Base-by-base conservation (phyloP, 1,140 invertebrate species). In the Capitella teleta region DNA sequence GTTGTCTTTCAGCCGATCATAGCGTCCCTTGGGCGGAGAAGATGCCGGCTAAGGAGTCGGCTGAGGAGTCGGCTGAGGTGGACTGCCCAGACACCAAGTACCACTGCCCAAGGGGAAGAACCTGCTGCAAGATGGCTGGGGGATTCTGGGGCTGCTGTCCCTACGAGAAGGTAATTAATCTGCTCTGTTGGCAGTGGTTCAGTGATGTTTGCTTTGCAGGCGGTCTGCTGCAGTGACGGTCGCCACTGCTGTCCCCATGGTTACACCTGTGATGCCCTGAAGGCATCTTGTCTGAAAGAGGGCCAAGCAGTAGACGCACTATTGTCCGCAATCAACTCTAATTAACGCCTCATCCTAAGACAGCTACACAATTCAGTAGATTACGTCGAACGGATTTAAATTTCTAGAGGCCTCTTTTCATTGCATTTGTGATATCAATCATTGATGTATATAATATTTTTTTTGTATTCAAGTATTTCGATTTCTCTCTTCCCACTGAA, bases 171-270 rank as follows among this genome's bases (percentile, higher is more conserved):
- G 59, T 57, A 46, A 41, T n/a, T 14, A 41, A 41, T 10, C 10
- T 19, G 19, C 12, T 19, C 12, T 19, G 10, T n/a, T 41, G 18
- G 10, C 18, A 24, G 25, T 4, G 23, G 19, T 3, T 4, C 16
- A 43, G n/a, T 26, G 8, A 26, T 43, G 25, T 25, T 3, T 24
- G 16, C n/a, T 10, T 68, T 55, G 18, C 45, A 64, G 59, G 64
- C 61, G 25, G 57, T 58, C 6, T 65, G 64, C 40, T 67, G 64
- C 52, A 30, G 32, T 41, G 66, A 68, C 42, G 40, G 54, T 48
- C 6, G 51, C 5, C 66, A 66, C 45, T 68, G 66, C 49, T 68
- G 66, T 49, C 66, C 66, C 28, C 2, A 51, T 8, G 61, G 57
- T 23, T 59, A 53, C 28, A 58, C 24, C 1, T 68, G 66, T 62